Base-by-base conservation (phyloP, 2,888 invertebrate genomes). In the Neuroscelio doddi region DNA sequence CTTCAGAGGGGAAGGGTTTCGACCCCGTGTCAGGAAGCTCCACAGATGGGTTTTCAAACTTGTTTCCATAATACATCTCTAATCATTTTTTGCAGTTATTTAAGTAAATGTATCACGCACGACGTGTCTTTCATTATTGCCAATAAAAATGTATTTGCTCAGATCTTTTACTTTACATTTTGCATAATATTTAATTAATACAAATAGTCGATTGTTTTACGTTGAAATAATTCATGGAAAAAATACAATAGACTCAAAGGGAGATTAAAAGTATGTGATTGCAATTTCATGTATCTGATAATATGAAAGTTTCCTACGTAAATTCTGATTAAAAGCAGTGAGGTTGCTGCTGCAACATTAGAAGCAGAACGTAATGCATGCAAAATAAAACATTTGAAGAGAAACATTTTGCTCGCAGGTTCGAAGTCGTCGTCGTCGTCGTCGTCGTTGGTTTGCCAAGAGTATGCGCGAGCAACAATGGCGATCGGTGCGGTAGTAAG, bases 381-480 rank as follows among this genome's bases (percentile, higher is more conserved):
- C 39, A 21, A 39, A 39, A 17, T 39, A 39, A 15, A 39, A 17
- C 16, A n/a, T n/a, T n/a, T n/a, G n/a, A n/a, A n/a, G n/a, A n/a
- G n/a, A n/a, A n/a, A n/a, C n/a, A n/a, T n/a, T n/a, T n/a, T n/a
- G n/a, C n/a, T n/a, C n/a, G n/a, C n/a, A n/a, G n/a, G n/a, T n/a
- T n/a, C 17, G 36, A 10, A 14, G n/a, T 36, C n/a, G n/a, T n/a
- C n/a, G n/a, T n/a, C n/a, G n/a, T n/a, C n/a, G n/a, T n/a, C n/a
- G n/a, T 36, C 10, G n/a, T 36, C 39, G 39, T 9, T 5, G 1
- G 17, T 15, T 14, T 26, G 3, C 26, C 16, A 41, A 41, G n/a
- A 12, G 41, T 24, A 41, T 24, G 24, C 29, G 29, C 44, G 16
- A 27, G 41, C 44, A 63, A 63, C 63, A 63, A 63, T 63, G 52